Conservation (phyloP, 2,888 invertebrate genomes). For the Eurytoma adleriae region DNA sequence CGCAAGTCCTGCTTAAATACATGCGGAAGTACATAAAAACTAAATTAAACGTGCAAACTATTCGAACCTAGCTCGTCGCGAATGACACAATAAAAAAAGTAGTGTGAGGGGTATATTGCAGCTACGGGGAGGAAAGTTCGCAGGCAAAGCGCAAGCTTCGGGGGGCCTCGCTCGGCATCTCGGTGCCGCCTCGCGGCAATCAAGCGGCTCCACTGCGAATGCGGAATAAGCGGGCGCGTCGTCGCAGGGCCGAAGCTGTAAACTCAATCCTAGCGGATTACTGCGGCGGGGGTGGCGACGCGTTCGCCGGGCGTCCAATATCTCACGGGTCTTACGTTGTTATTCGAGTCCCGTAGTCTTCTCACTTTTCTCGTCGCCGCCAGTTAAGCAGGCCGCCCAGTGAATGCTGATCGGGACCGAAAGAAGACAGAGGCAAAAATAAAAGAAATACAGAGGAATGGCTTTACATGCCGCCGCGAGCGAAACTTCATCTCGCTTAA, state of each 20-base stretch:
- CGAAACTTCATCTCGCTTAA: too few relatives aligned
- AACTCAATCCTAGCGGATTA: slow-evolving; percentile 45
- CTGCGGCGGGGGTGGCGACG: neutral
- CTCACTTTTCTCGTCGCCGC: slow-evolving; percentile 49
- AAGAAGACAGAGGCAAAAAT: too few relatives aligned
- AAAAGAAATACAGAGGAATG: too few relatives aligned
- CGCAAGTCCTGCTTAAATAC: neutral
- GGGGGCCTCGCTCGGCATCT: neutral
- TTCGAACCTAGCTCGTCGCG: too few relatives aligned
- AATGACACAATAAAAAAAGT: too few relatives aligned
- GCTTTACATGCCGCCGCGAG: too few relatives aligned
- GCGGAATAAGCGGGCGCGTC: slow-evolving; percentile 1
- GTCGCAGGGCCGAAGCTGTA: neutral
- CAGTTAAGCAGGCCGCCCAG: slow-evolving; percentile 50
- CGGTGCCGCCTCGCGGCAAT: neutral
- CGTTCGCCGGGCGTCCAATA: slow-evolving; percentile 18
- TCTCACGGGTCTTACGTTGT: slow-evolving; percentile 31
- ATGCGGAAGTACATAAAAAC: too few relatives aligned
- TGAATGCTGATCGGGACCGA: slow-evolving; percentile 45
- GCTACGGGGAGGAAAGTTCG: neutral
- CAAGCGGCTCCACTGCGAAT: neutral
- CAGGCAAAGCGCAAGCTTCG: too few relatives aligned
- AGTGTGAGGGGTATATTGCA: neutral
- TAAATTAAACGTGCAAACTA: too few relatives aligned
- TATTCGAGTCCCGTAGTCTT: slow-evolving; percentile 40